phyloP scores from a whole-genome alignment of 2,113 vertebrate genomes.

The Lophochroa leadbeateri region DNA sequence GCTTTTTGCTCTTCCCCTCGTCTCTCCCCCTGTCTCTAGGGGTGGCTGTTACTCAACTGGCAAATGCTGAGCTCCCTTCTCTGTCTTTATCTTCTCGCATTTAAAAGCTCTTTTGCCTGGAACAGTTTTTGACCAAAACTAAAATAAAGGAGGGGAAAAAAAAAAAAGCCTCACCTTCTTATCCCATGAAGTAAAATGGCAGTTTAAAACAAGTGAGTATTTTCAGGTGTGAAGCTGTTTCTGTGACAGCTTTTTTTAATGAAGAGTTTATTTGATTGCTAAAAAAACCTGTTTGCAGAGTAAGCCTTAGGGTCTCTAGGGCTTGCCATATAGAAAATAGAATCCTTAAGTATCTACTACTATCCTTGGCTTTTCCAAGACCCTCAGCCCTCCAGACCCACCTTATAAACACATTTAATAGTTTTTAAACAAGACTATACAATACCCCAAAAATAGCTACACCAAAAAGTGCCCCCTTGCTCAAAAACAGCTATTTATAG shows the following conservation, averaged over 20 bases:
- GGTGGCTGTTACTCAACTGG: neutral
- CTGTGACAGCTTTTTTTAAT: neutral
- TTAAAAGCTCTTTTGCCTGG: neutral
- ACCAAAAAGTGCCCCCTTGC: neutral
- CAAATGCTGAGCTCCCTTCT: neutral
- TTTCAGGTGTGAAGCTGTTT: neutral
- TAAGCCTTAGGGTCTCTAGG: neutral
- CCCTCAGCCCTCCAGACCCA: neutral
- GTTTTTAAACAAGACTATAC: slow-evolving; percentile 17
- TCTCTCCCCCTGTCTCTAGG: neutral
- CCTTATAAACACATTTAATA: neutral
- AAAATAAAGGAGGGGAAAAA: neutral
- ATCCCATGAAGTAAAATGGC: neutral
- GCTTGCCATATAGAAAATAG: neutral
- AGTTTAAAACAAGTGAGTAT: neutral
- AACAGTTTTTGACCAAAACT: neutral
- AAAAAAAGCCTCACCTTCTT: neutral
- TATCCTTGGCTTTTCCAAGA: neutral
- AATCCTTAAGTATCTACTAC: neutral
- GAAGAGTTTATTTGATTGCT: slow-evolving; percentile 1
- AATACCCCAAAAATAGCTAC: slow-evolving; percentile 11
- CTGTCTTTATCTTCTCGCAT: neutral
- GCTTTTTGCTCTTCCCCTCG: slow-evolving; percentile 30
- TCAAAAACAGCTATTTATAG: slow-evolving; percentile 13
- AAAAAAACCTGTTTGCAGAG: neutral